Evolutionary conservation across 2,113 vertebrate genomes (phyloP).

Genomic region (Cyprinodon brontotheroides): DNA sequence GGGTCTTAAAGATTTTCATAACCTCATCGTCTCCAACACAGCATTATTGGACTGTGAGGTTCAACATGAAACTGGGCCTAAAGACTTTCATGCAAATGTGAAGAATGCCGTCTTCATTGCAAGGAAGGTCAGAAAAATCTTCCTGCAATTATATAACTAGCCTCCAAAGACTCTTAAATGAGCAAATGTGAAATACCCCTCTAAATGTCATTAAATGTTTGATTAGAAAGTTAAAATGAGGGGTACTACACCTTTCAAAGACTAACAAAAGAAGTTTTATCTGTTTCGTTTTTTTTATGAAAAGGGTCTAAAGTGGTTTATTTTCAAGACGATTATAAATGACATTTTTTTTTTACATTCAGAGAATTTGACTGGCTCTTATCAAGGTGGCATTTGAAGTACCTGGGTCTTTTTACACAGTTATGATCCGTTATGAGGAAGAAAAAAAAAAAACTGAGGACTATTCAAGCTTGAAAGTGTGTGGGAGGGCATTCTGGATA

Average conservation of each 20-base stretch:
- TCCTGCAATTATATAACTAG: neutral
- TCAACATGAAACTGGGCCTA: neutral
- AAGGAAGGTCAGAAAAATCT: neutral
- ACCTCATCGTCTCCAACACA: neutral
- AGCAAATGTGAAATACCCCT: neutral
- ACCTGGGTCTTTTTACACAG: neutral
- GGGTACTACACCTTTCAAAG: neutral
- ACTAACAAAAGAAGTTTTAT: neutral
- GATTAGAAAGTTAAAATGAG: neutral
- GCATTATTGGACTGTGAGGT: neutral
- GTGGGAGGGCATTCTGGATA: neutral
- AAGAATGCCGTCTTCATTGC: neutral
- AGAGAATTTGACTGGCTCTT: neutral
- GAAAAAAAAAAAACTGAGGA: neutral
- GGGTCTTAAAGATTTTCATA: conserved; percentile 14
- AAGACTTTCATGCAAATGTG: neutral
- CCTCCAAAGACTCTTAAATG: neutral
- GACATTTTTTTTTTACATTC: neutral
- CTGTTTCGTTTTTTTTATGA: neutral
- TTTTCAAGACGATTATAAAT: neutral
- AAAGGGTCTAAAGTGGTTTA: neutral
- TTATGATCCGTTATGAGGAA: neutral
- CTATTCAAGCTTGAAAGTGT: neutral
- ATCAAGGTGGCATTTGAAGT: neutral
- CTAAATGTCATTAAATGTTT: conserved; percentile 1